Conservation (phyloP, 2,888 invertebrate species). For the Agonopterix arenella region DNA sequence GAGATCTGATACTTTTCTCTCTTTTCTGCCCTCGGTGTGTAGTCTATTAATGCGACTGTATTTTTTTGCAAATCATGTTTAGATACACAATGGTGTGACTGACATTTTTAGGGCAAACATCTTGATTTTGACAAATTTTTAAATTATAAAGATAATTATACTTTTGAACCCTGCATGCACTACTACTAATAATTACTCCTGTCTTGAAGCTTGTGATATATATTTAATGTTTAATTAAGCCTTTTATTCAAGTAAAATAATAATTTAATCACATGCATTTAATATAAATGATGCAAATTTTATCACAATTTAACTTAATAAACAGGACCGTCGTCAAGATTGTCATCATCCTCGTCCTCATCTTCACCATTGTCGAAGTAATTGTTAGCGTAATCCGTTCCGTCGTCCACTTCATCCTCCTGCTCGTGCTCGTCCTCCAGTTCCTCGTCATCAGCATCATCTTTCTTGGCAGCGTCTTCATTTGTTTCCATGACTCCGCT, state of each 20-base stretch:
- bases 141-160: too few species aligned
- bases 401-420: conserved; percentile 92
- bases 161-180: too few species aligned
- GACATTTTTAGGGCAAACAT: too few species aligned
- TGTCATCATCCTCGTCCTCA: conserved; percentile 92
- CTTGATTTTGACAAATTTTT: too few species aligned
- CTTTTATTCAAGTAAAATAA: not conserved
- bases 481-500: conserved; percentile 64
- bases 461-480: conserved; percentile 65
- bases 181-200: too few species aligned
- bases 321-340: conserved; percentile 88
- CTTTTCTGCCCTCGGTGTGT: too few species aligned
- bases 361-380: conserved; percentile 93
- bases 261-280: not conserved
- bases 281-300: not conserved
- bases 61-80: too few species aligned
- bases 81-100: too few species aligned
- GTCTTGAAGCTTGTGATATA: too few species aligned
- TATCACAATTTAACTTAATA: conserved; percentile 68
- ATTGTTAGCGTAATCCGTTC: conserved; percentile 91
- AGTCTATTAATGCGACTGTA: too few species aligned
- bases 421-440: conserved; percentile 81
- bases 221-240: not conserved
- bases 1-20: too few species aligned
- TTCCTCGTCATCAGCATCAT: conserved; percentile 76